Evolutionary conservation across 2,113 vertebrate genomes (phyloP).

Genomic region (Cyrtonyx montezumae): DNA sequence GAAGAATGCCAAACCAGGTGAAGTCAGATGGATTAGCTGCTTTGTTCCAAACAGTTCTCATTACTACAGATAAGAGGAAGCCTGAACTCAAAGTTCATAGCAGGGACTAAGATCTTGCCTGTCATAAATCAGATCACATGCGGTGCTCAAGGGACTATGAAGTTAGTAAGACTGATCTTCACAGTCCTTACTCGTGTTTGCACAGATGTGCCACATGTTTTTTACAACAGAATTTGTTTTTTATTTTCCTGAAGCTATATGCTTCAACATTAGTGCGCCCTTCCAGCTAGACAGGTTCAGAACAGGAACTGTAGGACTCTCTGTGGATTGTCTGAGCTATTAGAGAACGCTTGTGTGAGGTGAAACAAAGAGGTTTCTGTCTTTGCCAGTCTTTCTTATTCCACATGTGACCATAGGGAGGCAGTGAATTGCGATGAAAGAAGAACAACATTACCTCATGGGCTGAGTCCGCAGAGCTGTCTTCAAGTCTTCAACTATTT

Average conservation of each 20-base stretch:
- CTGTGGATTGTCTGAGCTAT: neutral
- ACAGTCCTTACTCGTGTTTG: neutral
- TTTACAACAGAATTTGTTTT: neutral
- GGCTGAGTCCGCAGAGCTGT: constrained; percentile 96
- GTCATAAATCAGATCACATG: neutral
- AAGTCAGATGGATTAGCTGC: constrained; percentile 61
- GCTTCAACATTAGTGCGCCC: neutral
- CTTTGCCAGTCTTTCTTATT: neutral
- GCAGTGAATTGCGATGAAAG: neutral
- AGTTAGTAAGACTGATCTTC: neutral
- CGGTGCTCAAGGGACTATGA: neutral
- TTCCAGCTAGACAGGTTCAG: neutral
- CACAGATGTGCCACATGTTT: neutral
- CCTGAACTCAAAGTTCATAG: constrained; percentile 15
- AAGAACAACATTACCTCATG: constrained; percentile 86
- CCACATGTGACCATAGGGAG: neutral
- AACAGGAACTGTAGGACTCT: neutral
- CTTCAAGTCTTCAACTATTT: constrained; percentile 96
- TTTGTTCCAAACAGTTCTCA: constrained; percentile 8
- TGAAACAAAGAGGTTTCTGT: constrained; percentile 47
- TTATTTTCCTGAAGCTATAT: neutral
- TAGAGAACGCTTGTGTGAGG: neutral
- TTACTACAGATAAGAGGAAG: constrained; percentile 41
- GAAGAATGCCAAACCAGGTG: constrained; percentile 53
- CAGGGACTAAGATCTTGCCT: neutral